Conservation (phyloP, 2,797 vertebrate species). For the Cheirogaleus major region DNA sequence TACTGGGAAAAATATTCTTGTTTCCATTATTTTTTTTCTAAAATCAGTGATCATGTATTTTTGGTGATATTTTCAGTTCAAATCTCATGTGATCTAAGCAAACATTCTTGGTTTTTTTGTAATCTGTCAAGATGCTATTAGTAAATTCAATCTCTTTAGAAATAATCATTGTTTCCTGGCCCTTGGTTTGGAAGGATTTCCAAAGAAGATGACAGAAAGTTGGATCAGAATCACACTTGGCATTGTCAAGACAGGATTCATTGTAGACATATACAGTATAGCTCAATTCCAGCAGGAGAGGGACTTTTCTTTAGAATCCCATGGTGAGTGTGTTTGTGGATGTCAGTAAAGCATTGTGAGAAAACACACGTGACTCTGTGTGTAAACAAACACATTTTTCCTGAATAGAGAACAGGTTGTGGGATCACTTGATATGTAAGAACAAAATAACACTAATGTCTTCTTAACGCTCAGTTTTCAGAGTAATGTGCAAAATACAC, state of each 20-base stretch:
- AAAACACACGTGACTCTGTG: conserved; percentile 13
- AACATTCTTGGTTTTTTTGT: conserved; percentile 48
- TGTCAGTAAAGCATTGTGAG: conserved; percentile 54
- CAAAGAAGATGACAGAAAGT: conserved; percentile 45
- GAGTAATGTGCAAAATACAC: not conserved
- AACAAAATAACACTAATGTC: conserved; percentile 2
- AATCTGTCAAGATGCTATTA: conserved; percentile 60
- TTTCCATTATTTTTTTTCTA: not conserved
- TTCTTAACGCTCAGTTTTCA: conserved; percentile 10
- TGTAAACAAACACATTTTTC: conserved; percentile 44
- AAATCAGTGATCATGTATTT: not conserved
- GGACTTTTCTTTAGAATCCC: conserved; percentile 56
- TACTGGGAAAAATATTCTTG: not conserved
- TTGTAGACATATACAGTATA: conserved; percentile 23
- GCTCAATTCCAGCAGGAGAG: not conserved
- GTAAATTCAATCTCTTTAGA: conserved; percentile 67
- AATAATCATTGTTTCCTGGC: conserved; percentile 69
- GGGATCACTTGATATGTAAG: conserved; percentile 25
- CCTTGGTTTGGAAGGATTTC: conserved; percentile 52
- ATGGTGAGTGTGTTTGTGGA: conserved; percentile 55
- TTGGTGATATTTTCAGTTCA: conserved; percentile 1
- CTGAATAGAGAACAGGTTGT: conserved; percentile 31
- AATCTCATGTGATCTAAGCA: conserved; percentile 24
- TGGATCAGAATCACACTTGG: not conserved
- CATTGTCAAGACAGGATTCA: conserved; percentile 34